Base-by-base conservation (phyloP, 23 tunicate genomes). In the Clavelina lepadiformis region DNA sequence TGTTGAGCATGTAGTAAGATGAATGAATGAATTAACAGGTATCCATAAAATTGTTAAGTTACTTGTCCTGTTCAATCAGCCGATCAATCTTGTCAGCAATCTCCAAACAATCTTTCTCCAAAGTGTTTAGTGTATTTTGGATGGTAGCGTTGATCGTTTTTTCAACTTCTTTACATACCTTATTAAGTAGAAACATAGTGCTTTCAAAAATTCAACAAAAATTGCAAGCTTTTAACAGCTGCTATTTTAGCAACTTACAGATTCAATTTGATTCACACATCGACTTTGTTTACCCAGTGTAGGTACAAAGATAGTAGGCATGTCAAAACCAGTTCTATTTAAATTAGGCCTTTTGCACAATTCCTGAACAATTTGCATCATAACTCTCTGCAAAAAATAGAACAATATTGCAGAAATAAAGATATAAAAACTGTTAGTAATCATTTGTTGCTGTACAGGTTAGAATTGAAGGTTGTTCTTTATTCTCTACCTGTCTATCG, bases 341-440 rank as follows among this genome's bases (percentile, higher is more conserved):
- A 91, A 58, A 38, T 67, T 82, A 28, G 93, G 98, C 2, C 98
- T 77, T 49, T 83, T 82, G 65, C 98, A 91, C 32, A 91, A 66
- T 64, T 91, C 98, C 61, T 91, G 98, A 6, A 91, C 98, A 80
- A 91, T 91, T 44, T 91, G 98, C 98, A 91, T 91, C 98, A 91
- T 82, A 21, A 91, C 98, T n/a, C 98, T 73, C 84, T 78, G 56
- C 7, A 63, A 58, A 60, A 31, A 35, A 35, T 35, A 20, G 11
- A 60, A 7, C 41, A 27, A 59, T 63, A 19, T 63, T 7, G 34
- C 20, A 28, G 6, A 7, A 34, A 33, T 23, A 35, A 5, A 34
- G 11, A 34, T 27, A 13, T 23, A n/a, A 6, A 15, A 35, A 7
- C 41, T 25, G 38, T 26, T n/a, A n/a, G n/a, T 7, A n/a, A 54